A percentile compares a stretch with the other conserved stretches of the same genome.
Evolutionary conservation across 53 echinoderm and acorn worm species (phyloP).

Genomic region (Pentamera pediparva): DNA sequence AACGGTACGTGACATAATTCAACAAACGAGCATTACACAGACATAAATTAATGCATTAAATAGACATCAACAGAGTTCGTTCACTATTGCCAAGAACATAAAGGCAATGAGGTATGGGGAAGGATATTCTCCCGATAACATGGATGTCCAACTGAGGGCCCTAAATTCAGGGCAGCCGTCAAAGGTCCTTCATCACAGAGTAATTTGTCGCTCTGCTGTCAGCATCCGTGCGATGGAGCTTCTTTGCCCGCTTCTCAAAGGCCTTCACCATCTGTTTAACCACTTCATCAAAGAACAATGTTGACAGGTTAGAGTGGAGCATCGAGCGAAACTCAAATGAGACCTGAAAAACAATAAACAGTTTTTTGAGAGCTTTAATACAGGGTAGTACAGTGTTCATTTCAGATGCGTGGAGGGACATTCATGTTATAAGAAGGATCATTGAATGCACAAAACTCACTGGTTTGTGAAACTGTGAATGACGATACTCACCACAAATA

Average conservation of each 20-base stretch:
- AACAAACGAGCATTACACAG: neutral
- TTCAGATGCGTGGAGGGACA: no score
- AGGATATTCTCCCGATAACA: no score
- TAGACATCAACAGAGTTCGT: no score
- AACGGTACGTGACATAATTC: no score
- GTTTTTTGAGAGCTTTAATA: no score
- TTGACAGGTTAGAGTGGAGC: conserved; percentile 81
- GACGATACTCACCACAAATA: no score
- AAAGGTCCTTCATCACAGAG: conserved; percentile 24
- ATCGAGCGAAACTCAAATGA: conserved; percentile 93
- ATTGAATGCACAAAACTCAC: no score
- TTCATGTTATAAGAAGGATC: no score
- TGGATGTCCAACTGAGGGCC: no score
- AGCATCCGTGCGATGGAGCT: conserved; percentile 57
- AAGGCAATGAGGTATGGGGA: neutral
- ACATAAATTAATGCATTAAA: neutral
- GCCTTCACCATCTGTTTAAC: conserved; percentile 98
- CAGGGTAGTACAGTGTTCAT: no score
- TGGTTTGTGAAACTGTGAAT: no score
- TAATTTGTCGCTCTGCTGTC: neutral
- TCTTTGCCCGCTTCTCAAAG: conserved; percentile 73
- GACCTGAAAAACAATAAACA: conserved; percentile 42
- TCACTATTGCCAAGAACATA: neutral
- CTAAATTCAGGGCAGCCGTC: no score
- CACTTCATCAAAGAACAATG: conserved; percentile 95